Conservation (phyloP, 2,888 invertebrate species). For the Callyntrura sp. region DNA sequence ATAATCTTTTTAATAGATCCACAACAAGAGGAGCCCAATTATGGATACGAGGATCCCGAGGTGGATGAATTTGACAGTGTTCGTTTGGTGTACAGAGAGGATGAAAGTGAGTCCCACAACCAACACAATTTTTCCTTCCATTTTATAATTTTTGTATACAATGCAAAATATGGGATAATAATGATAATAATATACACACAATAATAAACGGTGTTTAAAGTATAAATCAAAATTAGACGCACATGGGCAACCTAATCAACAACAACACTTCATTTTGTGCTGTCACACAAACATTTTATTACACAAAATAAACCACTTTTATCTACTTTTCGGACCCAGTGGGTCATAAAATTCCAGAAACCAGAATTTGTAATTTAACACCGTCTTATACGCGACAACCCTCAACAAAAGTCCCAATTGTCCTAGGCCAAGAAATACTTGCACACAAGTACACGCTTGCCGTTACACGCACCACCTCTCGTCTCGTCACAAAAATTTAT, state of each 20-base stretch:
- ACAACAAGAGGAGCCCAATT: slow-evolving; percentile 74
- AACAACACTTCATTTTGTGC: neutral
- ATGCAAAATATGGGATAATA: neutral
- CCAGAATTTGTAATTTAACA: too few relatives aligned
- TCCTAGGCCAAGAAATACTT: too few relatives aligned
- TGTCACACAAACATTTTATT: too few relatives aligned
- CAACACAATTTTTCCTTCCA: neutral
- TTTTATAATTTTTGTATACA: neutral
- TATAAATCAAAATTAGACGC: neutral
- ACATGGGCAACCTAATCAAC: neutral
- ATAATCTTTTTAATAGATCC: slow-evolving; percentile 50
- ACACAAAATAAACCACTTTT: too few relatives aligned
- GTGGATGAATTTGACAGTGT: slow-evolving; percentile 83
- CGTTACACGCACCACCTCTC: too few relatives aligned
- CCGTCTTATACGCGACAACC: too few relatives aligned
- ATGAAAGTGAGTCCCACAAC: slow-evolving; percentile 79
- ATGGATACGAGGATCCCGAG: slow-evolving; percentile 84
- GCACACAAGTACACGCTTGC: too few relatives aligned
- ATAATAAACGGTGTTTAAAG: neutral
- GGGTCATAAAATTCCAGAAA: too few relatives aligned
- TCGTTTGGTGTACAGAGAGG: slow-evolving; percentile 83
- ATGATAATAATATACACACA: neutral
- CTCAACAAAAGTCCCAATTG: too few relatives aligned
- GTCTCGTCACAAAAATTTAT: neutral
- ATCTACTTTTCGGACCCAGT: too few relatives aligned